Evolutionary conservation across 1,140 invertebrate species (phyloP).

Genomic region (Holcopasites calliopsidis): DNA sequence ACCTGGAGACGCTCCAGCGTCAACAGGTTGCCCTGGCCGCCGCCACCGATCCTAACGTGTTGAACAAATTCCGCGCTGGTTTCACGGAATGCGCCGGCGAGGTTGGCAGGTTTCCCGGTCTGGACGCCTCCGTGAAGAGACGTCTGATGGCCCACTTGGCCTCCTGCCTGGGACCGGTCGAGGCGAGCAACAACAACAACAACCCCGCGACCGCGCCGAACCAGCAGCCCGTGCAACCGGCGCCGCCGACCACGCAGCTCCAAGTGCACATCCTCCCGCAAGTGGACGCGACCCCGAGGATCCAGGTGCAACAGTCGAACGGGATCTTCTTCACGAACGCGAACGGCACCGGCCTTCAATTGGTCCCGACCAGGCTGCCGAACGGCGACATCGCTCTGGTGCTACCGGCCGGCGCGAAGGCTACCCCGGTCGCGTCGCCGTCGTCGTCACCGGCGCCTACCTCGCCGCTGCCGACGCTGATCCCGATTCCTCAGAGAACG

Average conservation of each 20-base stretch:
- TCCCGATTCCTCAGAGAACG: slow-evolving; percentile 86
- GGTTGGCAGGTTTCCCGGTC: slow-evolving; percentile 87
- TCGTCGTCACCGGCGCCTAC: slow-evolving; percentile 77
- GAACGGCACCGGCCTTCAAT: slow-evolving; percentile 79
- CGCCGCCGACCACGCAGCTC: slow-evolving; percentile 72
- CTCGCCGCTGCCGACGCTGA: slow-evolving; percentile 83
- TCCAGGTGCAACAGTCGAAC: slow-evolving; percentile 78
- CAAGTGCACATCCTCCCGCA: slow-evolving; percentile 77
- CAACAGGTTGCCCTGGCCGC: slow-evolving; percentile 87
- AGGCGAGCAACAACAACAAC: slow-evolving; percentile 57
- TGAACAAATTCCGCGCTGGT: slow-evolving; percentile 92
- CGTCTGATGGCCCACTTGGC: slow-evolving; percentile 87
- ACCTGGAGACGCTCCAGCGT: slow-evolving; percentile 90
- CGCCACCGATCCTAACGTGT: slow-evolving; percentile 87
- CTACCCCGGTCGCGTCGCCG: slow-evolving; percentile 74
- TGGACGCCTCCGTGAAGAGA: slow-evolving; percentile 86
- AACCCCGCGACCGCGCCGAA: slow-evolving; percentile 73
- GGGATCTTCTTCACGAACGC: slow-evolving; percentile 79
- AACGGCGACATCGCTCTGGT: slow-evolving; percentile 83
- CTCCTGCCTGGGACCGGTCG: slow-evolving; percentile 82
- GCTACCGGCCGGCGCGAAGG: slow-evolving; percentile 78
- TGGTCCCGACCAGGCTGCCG: slow-evolving; percentile 83
- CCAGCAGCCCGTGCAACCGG: slow-evolving; percentile 71
- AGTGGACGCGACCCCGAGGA: slow-evolving; percentile 72
- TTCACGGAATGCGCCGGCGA: slow-evolving; percentile 93